A percentile compares a stretch with the other conserved stretches of the same genome.
These are phyloP conservation scores for Talpa occidentalis DNA, from an alignment of 2,113 vertebrate genomes.

Conservation along the genomic window DNA sequence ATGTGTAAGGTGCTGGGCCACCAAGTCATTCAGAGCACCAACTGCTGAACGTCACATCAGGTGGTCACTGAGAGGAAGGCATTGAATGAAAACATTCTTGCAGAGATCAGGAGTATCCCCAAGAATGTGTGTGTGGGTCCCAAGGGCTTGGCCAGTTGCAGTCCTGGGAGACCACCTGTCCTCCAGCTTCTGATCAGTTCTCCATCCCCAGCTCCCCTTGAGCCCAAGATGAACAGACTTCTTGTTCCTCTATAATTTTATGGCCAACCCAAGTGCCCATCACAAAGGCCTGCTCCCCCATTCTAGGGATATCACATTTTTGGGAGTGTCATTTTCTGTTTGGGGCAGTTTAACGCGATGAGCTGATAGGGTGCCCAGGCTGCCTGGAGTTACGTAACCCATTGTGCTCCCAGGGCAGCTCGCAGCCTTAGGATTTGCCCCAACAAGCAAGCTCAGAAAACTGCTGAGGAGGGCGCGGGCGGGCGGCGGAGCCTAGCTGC, in stretches of 20 bases:
- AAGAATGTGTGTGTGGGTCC: not conserved
- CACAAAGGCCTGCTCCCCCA: not conserved
- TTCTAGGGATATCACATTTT: slow-evolving; percentile 36
- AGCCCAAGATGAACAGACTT: slow-evolving; percentile 24
- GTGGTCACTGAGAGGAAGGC: not conserved
- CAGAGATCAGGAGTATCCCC: not conserved
- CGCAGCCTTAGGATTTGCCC: slow-evolving; percentile 53
- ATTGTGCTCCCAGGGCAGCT: slow-evolving; percentile 31
- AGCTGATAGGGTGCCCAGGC: slow-evolving; percentile 53
- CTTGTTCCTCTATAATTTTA: slow-evolving; percentile 28
- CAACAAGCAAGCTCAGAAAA: slow-evolving; percentile 47
- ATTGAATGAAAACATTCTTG: rapidly evolving
- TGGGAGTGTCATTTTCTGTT: slow-evolving; percentile 57
- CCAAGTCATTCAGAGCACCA: rapidly evolving
- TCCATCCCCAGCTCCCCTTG: slow-evolving; percentile 5
- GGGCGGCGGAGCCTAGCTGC: not conserved
- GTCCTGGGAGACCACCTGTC: slow-evolving; percentile 35
- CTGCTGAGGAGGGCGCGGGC: not conserved
- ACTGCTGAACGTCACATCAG: not conserved
- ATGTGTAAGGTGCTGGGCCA: rapidly evolving
- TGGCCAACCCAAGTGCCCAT: not conserved
- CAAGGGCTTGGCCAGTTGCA: not conserved
- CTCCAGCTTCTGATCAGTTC: not conserved
- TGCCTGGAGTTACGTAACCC: slow-evolving; percentile 59
- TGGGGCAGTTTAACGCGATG: slow-evolving; percentile 56